Percentiles rank a stretch among this genome's conserved stretches.
Evolutionary conservation across 2,113 vertebrate species (phyloP).

Genomic region (Thymallus thymallus): DNA sequence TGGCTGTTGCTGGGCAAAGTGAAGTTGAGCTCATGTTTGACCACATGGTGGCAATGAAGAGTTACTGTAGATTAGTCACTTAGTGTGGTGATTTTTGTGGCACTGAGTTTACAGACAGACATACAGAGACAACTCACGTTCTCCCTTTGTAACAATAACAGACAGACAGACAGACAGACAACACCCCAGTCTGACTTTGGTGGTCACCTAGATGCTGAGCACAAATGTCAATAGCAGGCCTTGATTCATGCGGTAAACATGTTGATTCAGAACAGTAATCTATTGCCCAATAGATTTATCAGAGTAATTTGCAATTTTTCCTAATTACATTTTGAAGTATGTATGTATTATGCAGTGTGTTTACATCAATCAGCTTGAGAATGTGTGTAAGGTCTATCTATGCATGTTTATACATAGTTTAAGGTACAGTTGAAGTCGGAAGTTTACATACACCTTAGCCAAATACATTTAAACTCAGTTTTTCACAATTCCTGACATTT

Average conservation of each 20-base stretch:
- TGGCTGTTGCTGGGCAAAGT: slow-evolving; percentile 48
- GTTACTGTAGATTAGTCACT: neutral
- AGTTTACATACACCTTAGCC: too few species aligned
- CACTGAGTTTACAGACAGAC: slow-evolving; percentile 34
- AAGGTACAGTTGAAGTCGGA: too few species aligned
- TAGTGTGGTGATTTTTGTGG: neutral
- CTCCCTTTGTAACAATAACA: neutral
- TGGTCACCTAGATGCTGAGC: neutral
- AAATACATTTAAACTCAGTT: too few species aligned
- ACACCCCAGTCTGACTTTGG: slow-evolving; percentile 1
- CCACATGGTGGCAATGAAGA: slow-evolving; percentile 47
- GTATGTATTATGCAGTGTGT: too few species aligned
- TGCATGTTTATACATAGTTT: too few species aligned
- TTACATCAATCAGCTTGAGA: too few species aligned
- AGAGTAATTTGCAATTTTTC: neutral
- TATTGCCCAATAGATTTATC: neutral
- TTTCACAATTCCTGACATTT: too few species aligned
- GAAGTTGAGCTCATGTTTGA: neutral
- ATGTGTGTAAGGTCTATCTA: too few species aligned
- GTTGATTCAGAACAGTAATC: neutral
- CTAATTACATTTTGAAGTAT: too few species aligned
- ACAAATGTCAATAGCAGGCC: neutral
- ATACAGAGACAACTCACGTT: neutral
- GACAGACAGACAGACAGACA: neutral
- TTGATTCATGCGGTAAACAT: neutral